A percentile compares a stretch with the other conserved stretches of the same genome.
Conservation (phyloP, 2,888 invertebrate genomes). For the Mythimna impura region DNA sequence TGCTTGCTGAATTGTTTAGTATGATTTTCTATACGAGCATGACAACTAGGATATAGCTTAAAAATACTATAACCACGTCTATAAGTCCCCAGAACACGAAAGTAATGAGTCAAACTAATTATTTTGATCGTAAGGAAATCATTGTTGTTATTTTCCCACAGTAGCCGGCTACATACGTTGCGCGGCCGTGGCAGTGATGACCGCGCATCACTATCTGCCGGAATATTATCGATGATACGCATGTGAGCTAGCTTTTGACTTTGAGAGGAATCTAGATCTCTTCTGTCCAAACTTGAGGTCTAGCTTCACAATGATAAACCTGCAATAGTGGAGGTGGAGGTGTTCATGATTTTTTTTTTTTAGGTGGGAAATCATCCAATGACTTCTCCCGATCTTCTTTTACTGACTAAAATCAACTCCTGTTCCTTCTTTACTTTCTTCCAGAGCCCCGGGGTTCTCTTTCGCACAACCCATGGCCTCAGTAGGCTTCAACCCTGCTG, state of each 20-base stretch:
- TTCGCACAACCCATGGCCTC: too few species aligned
- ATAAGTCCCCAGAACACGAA: neutral
- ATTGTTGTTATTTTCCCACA: constrained; percentile 56
- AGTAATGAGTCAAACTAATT: neutral
- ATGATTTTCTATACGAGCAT: neutral
- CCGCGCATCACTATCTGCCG: constrained; percentile 70
- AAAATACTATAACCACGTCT: neutral
- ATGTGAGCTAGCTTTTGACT: constrained; percentile 4
- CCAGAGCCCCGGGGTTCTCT: too few species aligned
- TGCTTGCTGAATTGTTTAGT: neutral
- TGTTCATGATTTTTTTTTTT: too few species aligned
- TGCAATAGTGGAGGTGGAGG: neutral
- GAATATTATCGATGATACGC: constrained; percentile 66
- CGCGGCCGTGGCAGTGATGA: constrained; percentile 61
- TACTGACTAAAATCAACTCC: too few species aligned
- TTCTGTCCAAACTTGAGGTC: neutral
- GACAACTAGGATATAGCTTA: neutral
- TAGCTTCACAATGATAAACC: neutral
- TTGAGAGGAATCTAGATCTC: constrained; percentile 8
- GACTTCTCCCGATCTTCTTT: too few species aligned
- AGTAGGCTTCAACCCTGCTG: too few species aligned
- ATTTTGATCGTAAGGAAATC: neutral
- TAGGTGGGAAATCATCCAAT: too few species aligned
- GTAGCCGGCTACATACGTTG: constrained; percentile 63
- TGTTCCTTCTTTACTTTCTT: too few species aligned